Percentiles rank a stretch among this genome's conserved stretches.
Evolutionary conservation across 2,797 vertebrate species (phyloP).

Genomic region (Tamandua tetradactyla): DNA sequence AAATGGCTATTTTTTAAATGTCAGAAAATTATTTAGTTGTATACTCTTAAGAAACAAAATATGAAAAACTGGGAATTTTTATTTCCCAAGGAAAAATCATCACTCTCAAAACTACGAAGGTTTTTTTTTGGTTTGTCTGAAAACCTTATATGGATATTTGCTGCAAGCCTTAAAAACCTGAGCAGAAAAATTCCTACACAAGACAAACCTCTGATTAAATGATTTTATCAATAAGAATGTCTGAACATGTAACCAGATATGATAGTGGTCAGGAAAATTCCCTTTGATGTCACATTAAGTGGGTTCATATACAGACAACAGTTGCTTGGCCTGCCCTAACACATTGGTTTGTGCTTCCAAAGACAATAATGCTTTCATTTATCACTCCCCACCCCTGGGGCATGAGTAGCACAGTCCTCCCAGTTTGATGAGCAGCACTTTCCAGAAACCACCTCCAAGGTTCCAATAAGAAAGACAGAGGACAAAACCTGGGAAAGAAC

Average conservation of each 20-base stretch:
- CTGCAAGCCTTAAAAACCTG: constrained; percentile 48
- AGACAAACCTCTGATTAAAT: constrained; percentile 69
- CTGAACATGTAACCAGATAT: constrained; percentile 72
- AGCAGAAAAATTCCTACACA: constrained; percentile 21
- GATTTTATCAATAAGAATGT: constrained; percentile 69
- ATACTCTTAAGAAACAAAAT: background rate
- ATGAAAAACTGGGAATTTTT: constrained; percentile 32
- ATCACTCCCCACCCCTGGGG: constrained; percentile 16
- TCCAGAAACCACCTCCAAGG: constrained; percentile 51
- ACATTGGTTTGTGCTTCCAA: constrained; percentile 50
- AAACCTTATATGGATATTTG: constrained; percentile 32
- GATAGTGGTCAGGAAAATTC: constrained; percentile 55
- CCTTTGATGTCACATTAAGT: constrained; percentile 70
- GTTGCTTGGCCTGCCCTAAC: constrained; percentile 5
- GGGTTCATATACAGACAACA: constrained; percentile 33
- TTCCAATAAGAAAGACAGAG: constrained; percentile 48
- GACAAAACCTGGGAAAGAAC: background rate
- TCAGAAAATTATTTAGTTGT: constrained; percentile 33
- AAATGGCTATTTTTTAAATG: background rate
- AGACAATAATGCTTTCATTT: constrained; percentile 55
- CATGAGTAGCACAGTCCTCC: background rate
- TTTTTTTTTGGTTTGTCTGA: constrained; percentile 20
- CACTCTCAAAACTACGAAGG: constrained; percentile 42
- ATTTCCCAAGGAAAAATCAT: constrained; percentile 28
- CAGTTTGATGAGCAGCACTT: constrained; percentile 18